phyloP scores from a whole-genome alignment of 1,140 invertebrate species.

The Drosophila oshimai region DNA sequence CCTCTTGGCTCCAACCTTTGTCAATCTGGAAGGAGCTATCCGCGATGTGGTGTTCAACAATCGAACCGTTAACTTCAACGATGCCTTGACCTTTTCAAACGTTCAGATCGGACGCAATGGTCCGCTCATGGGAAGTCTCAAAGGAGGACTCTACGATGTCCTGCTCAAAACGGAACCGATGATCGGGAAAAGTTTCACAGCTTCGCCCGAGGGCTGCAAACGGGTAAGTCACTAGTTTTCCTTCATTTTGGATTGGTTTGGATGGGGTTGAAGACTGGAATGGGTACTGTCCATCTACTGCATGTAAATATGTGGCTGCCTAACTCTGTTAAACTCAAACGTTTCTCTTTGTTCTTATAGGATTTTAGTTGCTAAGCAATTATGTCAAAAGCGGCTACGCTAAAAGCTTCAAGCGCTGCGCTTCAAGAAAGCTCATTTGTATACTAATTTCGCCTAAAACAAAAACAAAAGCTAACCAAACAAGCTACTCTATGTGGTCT shows the following conservation, averaged over 20 bases:
- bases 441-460: constrained; percentile 76
- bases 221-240: constrained; percentile 71
- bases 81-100: constrained; percentile 86
- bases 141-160: constrained; percentile 79
- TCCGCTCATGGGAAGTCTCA: constrained; percentile 84
- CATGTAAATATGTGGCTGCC: constrained; percentile 52
- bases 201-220: constrained; percentile 82
- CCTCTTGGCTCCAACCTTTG: constrained; percentile 69
- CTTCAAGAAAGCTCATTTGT: constrained; percentile 75
- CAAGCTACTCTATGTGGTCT: constrained; percentile 77
- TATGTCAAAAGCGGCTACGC: constrained; percentile 64
- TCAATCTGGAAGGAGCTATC: constrained; percentile 90
- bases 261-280: background rate
- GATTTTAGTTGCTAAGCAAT: constrained; percentile 82
- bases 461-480: constrained; percentile 60
- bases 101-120: constrained; percentile 88
- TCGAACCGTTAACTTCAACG: constrained; percentile 86
- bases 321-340: constrained; percentile 60
- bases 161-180: constrained; percentile 82
- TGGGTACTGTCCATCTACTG: constrained; percentile 26
- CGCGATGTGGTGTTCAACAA: constrained; percentile 92
- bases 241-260: background rate
- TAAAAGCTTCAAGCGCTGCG: constrained; percentile 75
- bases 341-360: constrained; percentile 81
- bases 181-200: constrained; percentile 82